Conservation (phyloP, 2,797 vertebrate genomes). For the Cephalopachus bancanus region DNA sequence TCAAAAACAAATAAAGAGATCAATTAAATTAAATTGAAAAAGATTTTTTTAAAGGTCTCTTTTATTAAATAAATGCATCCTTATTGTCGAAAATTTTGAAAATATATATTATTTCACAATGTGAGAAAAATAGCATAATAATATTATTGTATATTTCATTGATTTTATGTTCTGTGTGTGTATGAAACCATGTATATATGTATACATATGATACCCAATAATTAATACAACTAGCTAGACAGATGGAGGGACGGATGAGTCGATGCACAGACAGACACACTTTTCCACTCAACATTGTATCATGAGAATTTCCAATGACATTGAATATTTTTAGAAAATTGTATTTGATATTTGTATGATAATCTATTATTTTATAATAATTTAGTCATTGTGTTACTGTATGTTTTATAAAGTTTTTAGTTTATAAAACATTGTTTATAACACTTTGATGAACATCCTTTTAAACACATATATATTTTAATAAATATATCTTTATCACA, state of each 20-base stretch:
- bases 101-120: background rate
- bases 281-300: background rate
- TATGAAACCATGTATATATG: background rate
- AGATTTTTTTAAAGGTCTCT: too few species aligned
- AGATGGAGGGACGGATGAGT: background rate
- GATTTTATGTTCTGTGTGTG: background rate
- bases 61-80: background rate
- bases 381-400: background rate
- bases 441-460: background rate
- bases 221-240: background rate
- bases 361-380: background rate
- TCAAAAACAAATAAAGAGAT: too few species aligned
- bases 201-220: background rate
- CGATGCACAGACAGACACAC: background rate
- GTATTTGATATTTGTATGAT: background rate
- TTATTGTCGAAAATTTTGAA: background rate
- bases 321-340: background rate
- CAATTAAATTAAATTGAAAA: too few species aligned
- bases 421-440: background rate
- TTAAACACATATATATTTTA: background rate
- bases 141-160: background rate
- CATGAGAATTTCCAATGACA: background rate
- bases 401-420: background rate
- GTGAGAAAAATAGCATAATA: background rate
- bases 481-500: background rate